These are phyloP conservation scores for Agelaius tricolor DNA, from an alignment of 2,113 vertebrate genomes.

Conservation along the genomic window DNA sequence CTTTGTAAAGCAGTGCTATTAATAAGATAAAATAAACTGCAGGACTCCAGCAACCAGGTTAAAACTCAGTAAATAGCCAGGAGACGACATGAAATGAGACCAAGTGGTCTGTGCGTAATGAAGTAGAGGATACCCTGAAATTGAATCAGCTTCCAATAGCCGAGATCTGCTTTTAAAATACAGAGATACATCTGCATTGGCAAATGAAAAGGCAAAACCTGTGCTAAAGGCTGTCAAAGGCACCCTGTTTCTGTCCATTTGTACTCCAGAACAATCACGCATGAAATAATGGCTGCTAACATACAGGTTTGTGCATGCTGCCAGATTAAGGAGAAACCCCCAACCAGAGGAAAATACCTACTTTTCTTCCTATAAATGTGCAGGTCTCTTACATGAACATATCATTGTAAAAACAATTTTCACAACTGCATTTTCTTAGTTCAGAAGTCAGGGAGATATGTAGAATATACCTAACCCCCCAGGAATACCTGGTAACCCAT, in stretches of 20 bases:
- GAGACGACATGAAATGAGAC: neutral
- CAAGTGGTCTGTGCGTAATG: neutral
- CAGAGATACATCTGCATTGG: neutral
- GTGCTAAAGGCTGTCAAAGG: neutral
- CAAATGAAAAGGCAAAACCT: neutral
- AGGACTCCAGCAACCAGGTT: neutral
- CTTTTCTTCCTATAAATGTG: neutral
- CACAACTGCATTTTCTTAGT: neutral
- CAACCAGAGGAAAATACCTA: neutral
- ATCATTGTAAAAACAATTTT: neutral
- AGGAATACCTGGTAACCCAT: neutral
- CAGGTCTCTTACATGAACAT: neutral
- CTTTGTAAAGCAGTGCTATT: slow-evolving; percentile 5
- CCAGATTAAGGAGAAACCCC: neutral
- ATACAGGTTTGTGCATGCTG: neutral
- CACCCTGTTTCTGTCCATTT: neutral
- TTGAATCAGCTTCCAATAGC: neutral
- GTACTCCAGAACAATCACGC: neutral
- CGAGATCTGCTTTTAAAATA: neutral
- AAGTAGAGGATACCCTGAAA: neutral
- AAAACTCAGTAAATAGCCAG: neutral
- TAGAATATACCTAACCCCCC: rapidly evolving
- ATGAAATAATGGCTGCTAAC: neutral
- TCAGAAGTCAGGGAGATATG: neutral
- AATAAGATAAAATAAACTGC: slow-evolving; percentile 20